Conservation (phyloP, 2,113 vertebrate genomes). For the Grammomys dolichurus region DNA sequence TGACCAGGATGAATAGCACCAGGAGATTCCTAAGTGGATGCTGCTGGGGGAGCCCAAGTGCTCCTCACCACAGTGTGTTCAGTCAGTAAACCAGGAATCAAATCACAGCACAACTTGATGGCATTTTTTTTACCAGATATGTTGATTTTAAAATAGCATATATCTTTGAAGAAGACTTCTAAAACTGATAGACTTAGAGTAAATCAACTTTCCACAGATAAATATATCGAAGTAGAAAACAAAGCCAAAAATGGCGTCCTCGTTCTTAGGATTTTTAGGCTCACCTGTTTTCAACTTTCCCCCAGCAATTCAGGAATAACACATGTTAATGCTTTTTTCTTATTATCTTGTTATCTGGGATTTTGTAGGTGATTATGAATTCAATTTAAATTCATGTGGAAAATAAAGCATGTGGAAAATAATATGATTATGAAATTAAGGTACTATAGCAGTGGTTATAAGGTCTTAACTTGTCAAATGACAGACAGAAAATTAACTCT, state of each 20-base stretch:
- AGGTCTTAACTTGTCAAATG: not conserved
- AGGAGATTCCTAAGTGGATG: not conserved
- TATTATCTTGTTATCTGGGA: not conserved
- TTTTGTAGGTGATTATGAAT: not conserved
- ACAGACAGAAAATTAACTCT: not conserved
- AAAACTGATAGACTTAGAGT: not conserved
- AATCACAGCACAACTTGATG: not conserved
- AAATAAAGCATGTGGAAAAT: not conserved
- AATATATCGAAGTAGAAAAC: not conserved
- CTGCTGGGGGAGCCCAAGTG: not conserved
- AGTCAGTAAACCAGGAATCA: not conserved
- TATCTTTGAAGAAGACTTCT: not conserved
- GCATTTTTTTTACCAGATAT: not conserved
- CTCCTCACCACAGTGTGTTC: not conserved
- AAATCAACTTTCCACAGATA: not conserved
- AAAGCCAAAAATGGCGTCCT: too few species aligned
- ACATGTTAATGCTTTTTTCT: not conserved
- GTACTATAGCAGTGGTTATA: not conserved
- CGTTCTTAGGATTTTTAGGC: not conserved
- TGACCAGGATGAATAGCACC: not conserved
- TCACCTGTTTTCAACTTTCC: slow-evolving; percentile 42
- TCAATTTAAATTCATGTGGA: not conserved
- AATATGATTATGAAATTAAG: not conserved
- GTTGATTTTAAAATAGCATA: slow-evolving; percentile 22
- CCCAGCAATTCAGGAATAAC: not conserved